A percentile compares a stretch with the other conserved stretches of the same genome.
Evolutionary conservation across 2,888 invertebrate genomes (phyloP).

Genomic region (Rhagonycha fulva): DNA sequence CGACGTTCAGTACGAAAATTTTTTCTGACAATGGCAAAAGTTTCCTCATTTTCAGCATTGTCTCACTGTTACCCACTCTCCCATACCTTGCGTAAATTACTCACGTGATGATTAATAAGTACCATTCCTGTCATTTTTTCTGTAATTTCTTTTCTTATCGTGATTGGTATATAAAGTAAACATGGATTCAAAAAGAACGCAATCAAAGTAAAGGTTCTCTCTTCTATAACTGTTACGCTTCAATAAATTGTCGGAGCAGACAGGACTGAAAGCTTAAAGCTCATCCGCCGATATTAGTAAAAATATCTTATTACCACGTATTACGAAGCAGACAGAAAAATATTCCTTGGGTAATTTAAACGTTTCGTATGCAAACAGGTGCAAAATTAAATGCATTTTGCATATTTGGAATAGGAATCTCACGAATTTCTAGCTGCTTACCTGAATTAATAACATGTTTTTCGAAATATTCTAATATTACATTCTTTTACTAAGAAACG

Average conservation of each 20-base stretch:
- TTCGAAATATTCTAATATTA: conserved; percentile 15
- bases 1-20: too few relatives aligned
- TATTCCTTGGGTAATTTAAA: conserved; percentile 25
- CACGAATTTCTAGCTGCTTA: conserved; percentile 20
- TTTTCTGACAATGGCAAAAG: too few relatives aligned
- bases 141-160: not conserved
- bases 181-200: conserved; percentile 13
- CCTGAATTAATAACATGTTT: conserved; percentile 31
- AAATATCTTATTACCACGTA: conserved; percentile 28
- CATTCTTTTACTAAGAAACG: conserved; percentile 18
- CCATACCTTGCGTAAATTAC: not conserved
- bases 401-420: conserved; percentile 26
- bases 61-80: too few relatives aligned
- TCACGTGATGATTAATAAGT: not conserved
- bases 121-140: not conserved
- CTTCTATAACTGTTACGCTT: conserved; percentile 17
- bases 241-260: conserved; percentile 25
- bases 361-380: conserved; percentile 24
- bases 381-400: conserved; percentile 30
- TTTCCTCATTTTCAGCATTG: too few relatives aligned
- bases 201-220: conserved; percentile 23
- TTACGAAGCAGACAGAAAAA: conserved; percentile 28
- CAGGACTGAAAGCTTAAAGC: conserved; percentile 15
- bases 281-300: conserved; percentile 28
- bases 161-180: conserved; percentile 5